Percentiles rank a stretch among this genome's conserved stretches.
Evolutionary conservation across 2,797 vertebrate species (phyloP).

Genomic region (Tenualosa thibaudeaui): DNA sequence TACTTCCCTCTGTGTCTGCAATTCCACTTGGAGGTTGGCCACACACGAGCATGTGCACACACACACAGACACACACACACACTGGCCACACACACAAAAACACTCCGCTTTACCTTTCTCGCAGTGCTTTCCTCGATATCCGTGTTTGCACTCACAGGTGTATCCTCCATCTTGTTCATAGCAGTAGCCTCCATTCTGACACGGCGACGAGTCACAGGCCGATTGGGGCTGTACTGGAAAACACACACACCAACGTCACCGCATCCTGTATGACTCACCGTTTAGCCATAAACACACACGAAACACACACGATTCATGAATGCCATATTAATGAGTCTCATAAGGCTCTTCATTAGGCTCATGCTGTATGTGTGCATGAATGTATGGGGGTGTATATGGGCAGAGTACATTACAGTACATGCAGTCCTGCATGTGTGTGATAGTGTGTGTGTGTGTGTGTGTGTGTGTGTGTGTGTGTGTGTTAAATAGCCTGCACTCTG

Average conservation of each 20-base stretch:
- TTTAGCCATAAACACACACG: background rate
- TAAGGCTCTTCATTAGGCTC: conserved; percentile 12
- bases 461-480: background rate
- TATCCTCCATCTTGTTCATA: conserved; percentile 85
- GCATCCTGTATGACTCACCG: conserved; percentile 55
- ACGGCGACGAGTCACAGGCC: conserved; percentile 94
- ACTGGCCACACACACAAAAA: background rate
- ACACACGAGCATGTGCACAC: background rate
- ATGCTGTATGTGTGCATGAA: too few species aligned
- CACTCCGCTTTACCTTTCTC: conserved; percentile 83
- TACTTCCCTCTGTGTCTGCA: background rate
- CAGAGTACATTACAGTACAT: too few species aligned
- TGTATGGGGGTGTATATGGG: too few species aligned
- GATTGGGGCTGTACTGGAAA: conserved; percentile 88
- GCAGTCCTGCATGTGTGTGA: background rate
- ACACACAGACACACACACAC: background rate
- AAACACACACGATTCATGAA: background rate
- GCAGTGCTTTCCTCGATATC: conserved; percentile 88
- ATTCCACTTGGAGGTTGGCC: background rate
- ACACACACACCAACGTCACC: conserved; percentile 77
- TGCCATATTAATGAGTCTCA: conserved; percentile 29
- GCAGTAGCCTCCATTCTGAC: conserved; percentile 92
- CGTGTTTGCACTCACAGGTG: conserved; percentile 86
- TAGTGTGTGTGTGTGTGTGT: background rate
- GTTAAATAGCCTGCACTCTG: background rate